A percentile compares a stretch with the other conserved stretches of the same genome.
phyloP scores from a whole-genome alignment of 2,888 invertebrate genomes.

The Doris montereyensis region DNA sequence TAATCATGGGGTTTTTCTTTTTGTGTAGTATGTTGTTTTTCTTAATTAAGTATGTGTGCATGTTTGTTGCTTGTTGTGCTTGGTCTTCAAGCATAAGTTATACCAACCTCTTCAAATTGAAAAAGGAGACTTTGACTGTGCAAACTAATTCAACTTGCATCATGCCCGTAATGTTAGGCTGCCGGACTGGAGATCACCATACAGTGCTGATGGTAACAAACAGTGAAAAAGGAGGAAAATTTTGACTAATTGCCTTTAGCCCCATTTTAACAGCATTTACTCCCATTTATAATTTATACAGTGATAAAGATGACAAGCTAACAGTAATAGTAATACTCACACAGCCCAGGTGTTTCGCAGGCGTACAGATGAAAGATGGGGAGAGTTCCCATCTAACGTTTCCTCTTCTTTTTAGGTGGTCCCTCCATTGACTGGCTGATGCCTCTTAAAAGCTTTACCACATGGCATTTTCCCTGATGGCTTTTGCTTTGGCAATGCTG shows the following conservation, averaged over 20 bases:
- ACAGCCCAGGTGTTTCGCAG: background rate
- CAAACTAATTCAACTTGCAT: no score
- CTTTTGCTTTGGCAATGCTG: constrained; percentile 2
- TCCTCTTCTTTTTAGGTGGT: background rate
- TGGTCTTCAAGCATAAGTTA: no score
- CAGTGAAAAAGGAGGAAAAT: background rate
- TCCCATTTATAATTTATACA: background rate
- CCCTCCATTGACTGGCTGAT: background rate
- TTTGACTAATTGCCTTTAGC: background rate
- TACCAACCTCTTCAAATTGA: no score
- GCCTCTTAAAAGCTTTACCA: no score
- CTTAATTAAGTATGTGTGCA: no score
- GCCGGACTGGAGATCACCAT: no score
- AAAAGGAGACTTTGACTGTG: no score
- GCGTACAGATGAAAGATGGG: background rate
- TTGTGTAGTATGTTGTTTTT: no score
- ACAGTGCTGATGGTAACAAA: background rate
- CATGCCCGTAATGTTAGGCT: no score
- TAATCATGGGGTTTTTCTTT: no score
- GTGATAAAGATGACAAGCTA: no score
- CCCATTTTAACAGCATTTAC: background rate
- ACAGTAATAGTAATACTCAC: background rate
- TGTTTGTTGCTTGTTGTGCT: no score
- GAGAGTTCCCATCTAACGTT: background rate
- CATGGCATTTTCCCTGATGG: background rate